Base-by-base conservation (phyloP, 1,140 invertebrate genomes). In the Eriosoma lanigerum region DNA sequence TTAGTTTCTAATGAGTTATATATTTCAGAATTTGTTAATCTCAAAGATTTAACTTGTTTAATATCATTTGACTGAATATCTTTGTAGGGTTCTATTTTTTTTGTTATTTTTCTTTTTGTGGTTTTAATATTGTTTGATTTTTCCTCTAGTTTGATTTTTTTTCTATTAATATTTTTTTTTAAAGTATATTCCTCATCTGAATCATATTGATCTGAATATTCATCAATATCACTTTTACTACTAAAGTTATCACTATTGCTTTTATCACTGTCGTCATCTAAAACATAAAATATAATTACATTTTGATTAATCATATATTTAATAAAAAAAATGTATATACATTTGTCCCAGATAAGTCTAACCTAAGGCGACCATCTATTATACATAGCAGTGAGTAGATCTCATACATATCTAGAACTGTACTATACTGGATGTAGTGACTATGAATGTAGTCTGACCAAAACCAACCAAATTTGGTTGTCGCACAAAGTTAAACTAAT, bases 241-340 rank as follows among this genome's bases (percentile, higher is more conserved):
- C 68, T 72, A 52, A 6, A 29, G 3, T 29, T n/a, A 4, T 78
- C 56, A 26, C 60, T 19, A n/a, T 26, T 44, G 38, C 38, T 60
- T 44, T 76, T 54, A 76, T 76, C 73, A 76, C 73, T 62, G 21
- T 62, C 75, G 12, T 78, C 56, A 58, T 56, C 38, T 58, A 78
- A 78, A 78, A 24, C 15, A 60, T 38, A 60, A 3, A 26, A 17
- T 1, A 8, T 46, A 1, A 48, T 44, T 44, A 48, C 8, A 38
- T 21, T 68, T 46, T 68, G 3, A 44, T 48, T 44, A 10, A 26
- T 29, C 2, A 68, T 46, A 48, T 46, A 58, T 26, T 21, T 21
- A 15, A 46, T n/a, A 38, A 38, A 38, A 38, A 38, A 38, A 38
- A 38, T 21, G 24, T 21, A 68, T 46, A 46, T 46, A 68, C 46